Evolutionary conservation across 2,888 invertebrate species (phyloP), one percentile per base, ranked within the genome.

Genomic region (Polyommatus icarus): DNA sequence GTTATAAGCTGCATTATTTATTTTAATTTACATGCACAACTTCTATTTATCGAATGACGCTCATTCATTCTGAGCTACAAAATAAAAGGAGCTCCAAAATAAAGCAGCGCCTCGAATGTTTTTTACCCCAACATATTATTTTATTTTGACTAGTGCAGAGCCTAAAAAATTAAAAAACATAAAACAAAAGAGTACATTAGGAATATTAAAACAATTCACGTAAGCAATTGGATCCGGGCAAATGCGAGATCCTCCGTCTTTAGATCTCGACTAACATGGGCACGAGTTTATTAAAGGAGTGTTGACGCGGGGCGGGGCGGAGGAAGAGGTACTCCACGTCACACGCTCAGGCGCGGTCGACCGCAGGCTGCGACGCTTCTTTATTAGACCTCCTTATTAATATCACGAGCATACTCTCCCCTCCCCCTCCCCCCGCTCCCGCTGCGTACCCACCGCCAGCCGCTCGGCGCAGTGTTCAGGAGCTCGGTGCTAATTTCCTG

Each of bases 401-500:
- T 10, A 20, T 20, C 20, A 20, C 59, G 59, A 59, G 59, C 59
- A 59, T n/a, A 59, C 59, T 1, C 40, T 2, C 40, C 7, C 36
- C 36, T 7, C 7, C 18, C 18, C 5, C 54, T 15, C 57, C 2
- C 57, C 57, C 18, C 57, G 0, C n/a, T 18, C n/a, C 20, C 24
- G 12, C 61, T 61, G 20, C 61, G 12, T 7, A 3, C 5, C 15
- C 15, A 15, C 29, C 15, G 2, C 67, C 0, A 8, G 12, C 29
- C 15, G 29, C 29, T 15, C 67, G 29, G 29, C 29, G 67, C 32
- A 67, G 67, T 67, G 24, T 67, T 67, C 29, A 67, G 24, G 32
- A 67, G 67, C 67, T 67, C 15, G 67, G 67, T 67, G 29, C 67
- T 67, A 67, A 32, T 67, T 67, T 67, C 67, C 67, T 67, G 67